These are phyloP conservation scores for Vesta saturnalis DNA, from an alignment of 2,888 invertebrate genomes.

Conservation along the genomic window DNA sequence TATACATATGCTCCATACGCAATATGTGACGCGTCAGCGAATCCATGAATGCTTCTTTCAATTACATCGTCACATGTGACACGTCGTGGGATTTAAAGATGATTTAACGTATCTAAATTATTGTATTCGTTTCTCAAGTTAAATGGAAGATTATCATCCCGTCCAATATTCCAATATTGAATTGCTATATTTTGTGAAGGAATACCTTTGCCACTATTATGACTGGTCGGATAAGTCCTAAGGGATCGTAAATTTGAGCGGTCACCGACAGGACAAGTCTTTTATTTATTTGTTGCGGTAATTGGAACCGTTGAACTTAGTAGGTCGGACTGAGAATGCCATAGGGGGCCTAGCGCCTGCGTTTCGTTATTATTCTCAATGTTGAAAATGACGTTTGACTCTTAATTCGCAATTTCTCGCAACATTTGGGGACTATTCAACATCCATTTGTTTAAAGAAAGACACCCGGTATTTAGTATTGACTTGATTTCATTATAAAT, in stretches of 20 bases:
- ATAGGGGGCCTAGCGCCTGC: no score
- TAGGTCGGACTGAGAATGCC: background rate
- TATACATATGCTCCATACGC: slow-evolving; percentile 7
- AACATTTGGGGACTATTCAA: background rate
- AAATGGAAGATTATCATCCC: background rate
- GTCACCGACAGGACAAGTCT: no score
- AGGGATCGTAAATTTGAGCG: no score
- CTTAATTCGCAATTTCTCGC: background rate
- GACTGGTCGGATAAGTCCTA: background rate
- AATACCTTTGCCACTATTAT: background rate
- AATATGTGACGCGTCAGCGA: no score
- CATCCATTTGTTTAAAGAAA: background rate
- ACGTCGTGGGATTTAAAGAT: background rate
- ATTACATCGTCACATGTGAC: slow-evolving; percentile 1
- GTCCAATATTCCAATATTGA: background rate
- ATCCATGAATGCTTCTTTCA: background rate
- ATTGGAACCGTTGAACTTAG: no score
- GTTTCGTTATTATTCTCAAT: no score
- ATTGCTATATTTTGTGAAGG: background rate
- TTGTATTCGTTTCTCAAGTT: background rate
- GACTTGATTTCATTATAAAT: no score
- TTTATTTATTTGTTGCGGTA: no score
- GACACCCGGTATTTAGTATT: background rate
- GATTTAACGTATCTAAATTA: background rate
- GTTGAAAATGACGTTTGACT: no score